Evolutionary conservation across 2,888 invertebrate genomes (phyloP), one percentile per base, ranked within the genome.

Genomic region (Mesoligia furuncula): DNA sequence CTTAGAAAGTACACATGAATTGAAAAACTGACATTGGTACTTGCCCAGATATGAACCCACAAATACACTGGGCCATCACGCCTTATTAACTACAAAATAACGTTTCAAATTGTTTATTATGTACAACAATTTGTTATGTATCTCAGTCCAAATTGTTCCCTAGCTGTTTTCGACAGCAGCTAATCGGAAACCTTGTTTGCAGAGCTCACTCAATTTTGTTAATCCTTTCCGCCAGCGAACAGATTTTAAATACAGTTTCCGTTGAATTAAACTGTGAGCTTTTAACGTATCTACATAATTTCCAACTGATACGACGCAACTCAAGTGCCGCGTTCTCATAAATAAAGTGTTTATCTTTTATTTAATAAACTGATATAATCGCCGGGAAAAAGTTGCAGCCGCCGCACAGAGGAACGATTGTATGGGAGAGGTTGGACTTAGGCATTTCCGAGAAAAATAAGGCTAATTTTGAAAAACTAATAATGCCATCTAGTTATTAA

Each of bases 301-400:
- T 75, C 51, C 45, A 36, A 64, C 62, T 69, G 54, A 73, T 73
- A 70, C 17, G 39, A 74, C 36, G 48, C 62, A 59, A 54, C 66
- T 74, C 75, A 72, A 77, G 59, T 77, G 69, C 59, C 59, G 36
- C 45, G 36, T 81, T 79, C 45, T 69, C 67, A 77, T 81, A 80
- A 83, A 88, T 74, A 80, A 75, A 79, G 42, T 51, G 31, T 77
- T 80, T 81, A 67, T 81, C 71, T 84, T 87, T 85, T 79, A 87
- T 88, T 87, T 81, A 87, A 88, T 84, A 87, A 89, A 87, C 78
- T 83, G 84, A 89, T 90, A 87, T 75, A 81, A 88, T 88, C 87
- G 71, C 79, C 73, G 57, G 75, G 82, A 85, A 81, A 79, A 80
- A 85, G 80, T 81, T 86, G 82, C 79, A 80, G 79, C 84, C 85